Percentiles rank a stretch among this genome's conserved stretches.
phyloP scores from a whole-genome alignment of 2,888 invertebrate genomes.

The Laothoe populi region DNA sequence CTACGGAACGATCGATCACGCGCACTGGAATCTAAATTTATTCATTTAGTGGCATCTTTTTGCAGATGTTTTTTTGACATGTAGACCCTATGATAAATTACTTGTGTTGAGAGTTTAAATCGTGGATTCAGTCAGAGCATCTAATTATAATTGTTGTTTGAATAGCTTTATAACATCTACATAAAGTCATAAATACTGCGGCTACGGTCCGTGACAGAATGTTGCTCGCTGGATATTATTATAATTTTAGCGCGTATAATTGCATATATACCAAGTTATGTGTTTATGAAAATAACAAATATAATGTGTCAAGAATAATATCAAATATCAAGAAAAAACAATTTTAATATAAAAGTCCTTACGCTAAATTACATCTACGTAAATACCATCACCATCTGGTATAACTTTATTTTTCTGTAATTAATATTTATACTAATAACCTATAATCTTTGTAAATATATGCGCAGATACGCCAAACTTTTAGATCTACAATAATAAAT shows the following conservation, averaged over 20 bases:
- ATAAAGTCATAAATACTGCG: not conserved
- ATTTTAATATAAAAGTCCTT: too few relatives aligned
- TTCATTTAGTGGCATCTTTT: conserved; percentile 82
- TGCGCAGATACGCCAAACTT: not conserved
- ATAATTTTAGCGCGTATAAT: too few relatives aligned
- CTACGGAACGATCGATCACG: conserved; percentile 83
- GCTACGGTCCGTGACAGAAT: not conserved
- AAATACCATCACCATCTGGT: too few relatives aligned
- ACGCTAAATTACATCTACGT: too few relatives aligned
- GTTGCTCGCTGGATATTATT: not conserved
- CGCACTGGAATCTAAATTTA: conserved; percentile 80
- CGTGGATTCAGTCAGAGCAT: conserved; percentile 59
- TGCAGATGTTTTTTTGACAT: conserved; percentile 75
- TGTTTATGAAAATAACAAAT: too few relatives aligned
- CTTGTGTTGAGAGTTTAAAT: conserved; percentile 57
- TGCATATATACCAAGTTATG: too few relatives aligned
- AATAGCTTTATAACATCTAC: conserved; percentile 10
- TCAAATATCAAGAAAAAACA: too few relatives aligned
- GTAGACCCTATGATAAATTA: conserved; percentile 60
- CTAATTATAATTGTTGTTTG: conserved; percentile 45
- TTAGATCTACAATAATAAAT: not conserved
- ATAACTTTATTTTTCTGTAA: too few relatives aligned
- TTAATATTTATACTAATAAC: too few relatives aligned
- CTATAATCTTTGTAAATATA: too few relatives aligned
- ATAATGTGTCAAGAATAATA: too few relatives aligned